These are phyloP conservation scores for Agrochola litura DNA, from an alignment of 2,888 invertebrate genomes.

Conservation along the genomic window DNA sequence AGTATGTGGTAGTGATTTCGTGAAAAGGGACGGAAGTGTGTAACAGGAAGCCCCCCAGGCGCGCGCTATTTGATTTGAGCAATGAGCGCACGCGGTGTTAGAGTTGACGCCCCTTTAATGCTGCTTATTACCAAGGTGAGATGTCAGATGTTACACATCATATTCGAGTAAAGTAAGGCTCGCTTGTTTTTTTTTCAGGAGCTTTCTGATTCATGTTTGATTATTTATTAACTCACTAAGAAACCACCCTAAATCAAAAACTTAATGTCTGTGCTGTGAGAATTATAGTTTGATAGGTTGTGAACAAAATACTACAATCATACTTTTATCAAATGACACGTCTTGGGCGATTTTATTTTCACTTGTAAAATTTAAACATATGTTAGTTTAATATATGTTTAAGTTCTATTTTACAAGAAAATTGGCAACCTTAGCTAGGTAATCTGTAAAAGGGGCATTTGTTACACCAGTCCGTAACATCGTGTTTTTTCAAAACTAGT, in stretches of 20 bases:
- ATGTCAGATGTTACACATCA: too few relatives aligned
- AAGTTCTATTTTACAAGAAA: background rate
- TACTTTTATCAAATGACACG: background rate
- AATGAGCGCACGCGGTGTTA: too few relatives aligned
- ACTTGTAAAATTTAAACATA: background rate
- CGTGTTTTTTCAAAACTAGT: background rate
- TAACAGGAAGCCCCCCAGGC: too few relatives aligned
- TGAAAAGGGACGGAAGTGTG: too few relatives aligned
- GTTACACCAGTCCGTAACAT: constrained; percentile 39
- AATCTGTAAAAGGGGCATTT: constrained; percentile 45
- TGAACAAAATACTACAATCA: background rate
- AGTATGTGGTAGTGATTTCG: too few relatives aligned
- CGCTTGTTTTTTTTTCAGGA: background rate
- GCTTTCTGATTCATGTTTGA: background rate
- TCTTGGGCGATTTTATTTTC: background rate
- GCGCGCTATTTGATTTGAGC: too few relatives aligned
- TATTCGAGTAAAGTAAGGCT: too few relatives aligned
- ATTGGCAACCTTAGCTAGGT: constrained; percentile 54
- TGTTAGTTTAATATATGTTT: background rate
- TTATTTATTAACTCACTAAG: background rate
- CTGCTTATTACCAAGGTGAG: too few relatives aligned
- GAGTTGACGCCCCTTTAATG: too few relatives aligned
- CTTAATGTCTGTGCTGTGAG: background rate
- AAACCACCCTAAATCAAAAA: background rate
- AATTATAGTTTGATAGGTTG: too few relatives aligned